Percentiles rank a stretch among this genome's conserved stretches.
Conservation (phyloP, 2,888 invertebrate genomes). For the Apodemia mormo region DNA sequence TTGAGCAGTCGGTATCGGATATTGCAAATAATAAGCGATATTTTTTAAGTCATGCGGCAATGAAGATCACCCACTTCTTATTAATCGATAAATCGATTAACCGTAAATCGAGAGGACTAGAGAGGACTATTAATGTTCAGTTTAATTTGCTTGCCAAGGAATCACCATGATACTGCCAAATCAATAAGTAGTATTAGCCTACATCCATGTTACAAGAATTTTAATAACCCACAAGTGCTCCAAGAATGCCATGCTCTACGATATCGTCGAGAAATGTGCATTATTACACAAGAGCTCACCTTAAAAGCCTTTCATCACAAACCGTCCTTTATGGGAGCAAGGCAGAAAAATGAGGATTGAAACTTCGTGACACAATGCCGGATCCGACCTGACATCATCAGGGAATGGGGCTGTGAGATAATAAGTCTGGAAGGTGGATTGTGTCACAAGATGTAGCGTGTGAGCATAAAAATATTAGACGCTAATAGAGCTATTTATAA, state of each 20-base stretch:
- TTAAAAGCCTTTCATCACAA: conserved; percentile 43
- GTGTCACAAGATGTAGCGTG: conserved; percentile 40
- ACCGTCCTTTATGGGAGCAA: conserved; percentile 50
- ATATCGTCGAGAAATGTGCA: conserved; percentile 5
- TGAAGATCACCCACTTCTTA: too few relatives aligned
- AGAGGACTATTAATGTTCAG: too few relatives aligned
- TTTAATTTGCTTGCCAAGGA: too few relatives aligned
- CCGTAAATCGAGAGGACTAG: too few relatives aligned
- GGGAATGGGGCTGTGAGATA: conserved; percentile 79
- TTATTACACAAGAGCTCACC: conserved; percentile 28
- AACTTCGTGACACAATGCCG: conserved; percentile 75
- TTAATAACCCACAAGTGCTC: background rate
- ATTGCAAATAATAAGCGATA: too few relatives aligned
- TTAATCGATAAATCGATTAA: too few relatives aligned
- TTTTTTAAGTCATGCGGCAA: too few relatives aligned
- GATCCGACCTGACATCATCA: conserved; percentile 79
- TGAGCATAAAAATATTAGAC: background rate
- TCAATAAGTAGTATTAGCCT: background rate
- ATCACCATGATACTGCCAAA: too few relatives aligned
- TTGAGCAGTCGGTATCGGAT: too few relatives aligned
- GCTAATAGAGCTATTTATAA: conserved; percentile 18
- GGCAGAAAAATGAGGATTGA: conserved; percentile 68
- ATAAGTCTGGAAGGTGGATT: conserved; percentile 61
- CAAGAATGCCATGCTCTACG: background rate
- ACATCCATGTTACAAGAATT: background rate